Conservation (phyloP, 2,113 vertebrate genomes). For the Apistogramma diplotaenia region DNA sequence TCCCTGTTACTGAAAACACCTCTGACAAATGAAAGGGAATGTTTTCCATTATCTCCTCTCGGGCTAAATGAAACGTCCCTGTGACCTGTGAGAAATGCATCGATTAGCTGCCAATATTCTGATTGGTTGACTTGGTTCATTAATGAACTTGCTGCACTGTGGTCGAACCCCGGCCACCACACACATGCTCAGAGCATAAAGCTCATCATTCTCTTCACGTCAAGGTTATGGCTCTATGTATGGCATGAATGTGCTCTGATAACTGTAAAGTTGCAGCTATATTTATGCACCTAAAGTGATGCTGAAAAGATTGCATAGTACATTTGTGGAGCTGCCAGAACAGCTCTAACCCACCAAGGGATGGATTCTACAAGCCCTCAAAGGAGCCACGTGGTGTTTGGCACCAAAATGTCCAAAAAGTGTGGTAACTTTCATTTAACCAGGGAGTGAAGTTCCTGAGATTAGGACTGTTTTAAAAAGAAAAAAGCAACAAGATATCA, state of each 20-base stretch:
- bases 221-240: no score
- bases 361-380: background rate
- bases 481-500: no score
- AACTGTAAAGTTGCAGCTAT: no score
- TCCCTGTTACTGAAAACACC: background rate
- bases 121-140: background rate
- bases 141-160: background rate
- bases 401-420: background rate
- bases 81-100: background rate
- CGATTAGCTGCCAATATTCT: constrained; percentile 23
- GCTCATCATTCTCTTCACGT: no score
- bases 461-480: no score
- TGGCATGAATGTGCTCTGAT: no score
- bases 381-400: background rate
- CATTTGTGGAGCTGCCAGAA: background rate
- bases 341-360: background rate
- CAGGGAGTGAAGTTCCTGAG: no score
- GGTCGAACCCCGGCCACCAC: background rate
- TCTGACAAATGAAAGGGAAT: background rate
- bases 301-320: background rate
- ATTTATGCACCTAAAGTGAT: no score
- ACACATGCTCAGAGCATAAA: background rate
- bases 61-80: background rate
- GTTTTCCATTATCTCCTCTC: background rate
- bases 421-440: background rate